Evolutionary conservation across 1,140 invertebrate species (phyloP), one percentile per base, ranked within the genome.

Genomic region (Eumeta japonica): DNA sequence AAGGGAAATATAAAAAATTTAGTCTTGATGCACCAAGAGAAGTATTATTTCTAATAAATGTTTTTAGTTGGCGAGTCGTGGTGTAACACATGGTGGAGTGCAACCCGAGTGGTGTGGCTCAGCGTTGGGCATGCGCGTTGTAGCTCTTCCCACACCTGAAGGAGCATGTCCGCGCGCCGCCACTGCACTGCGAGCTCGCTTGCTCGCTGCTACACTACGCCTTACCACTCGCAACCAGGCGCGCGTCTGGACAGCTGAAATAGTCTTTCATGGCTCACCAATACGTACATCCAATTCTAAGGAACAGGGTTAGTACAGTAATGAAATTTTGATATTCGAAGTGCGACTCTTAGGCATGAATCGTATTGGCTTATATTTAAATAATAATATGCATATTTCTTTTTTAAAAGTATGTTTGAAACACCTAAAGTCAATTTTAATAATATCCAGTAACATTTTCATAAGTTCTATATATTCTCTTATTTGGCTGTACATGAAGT

Each of bases 51-150:
- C n/a, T n/a, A n/a, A n/a, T n/a, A n/a, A n/a, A n/a, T n/a, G n/a
- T n/a, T n/a, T n/a, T n/a, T n/a, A 89, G 84, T 67, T 95, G 24
- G 84, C 85, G 3, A 84, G 82, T 41, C 79, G 85, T 44, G 87
- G 87, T 39, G 89, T 97, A 43, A 85, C 89, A 29, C 92, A 97
- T 74, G 89, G 92, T 71, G 92, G 93, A 2, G 78, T 95, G 34
- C 89, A 93, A 68, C 86, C 94, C 0, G 94, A 96, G 74, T 89
- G 89, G 13, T 88, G 90, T 65, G 92, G 91, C 1, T 89, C 89
- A 1, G 88, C 88, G 20, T 77, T 94, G 13, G 87, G 87, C 18
- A 73, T 96, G 37, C 87, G 89, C 58, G 74, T 94, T 17, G 83
- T 94, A 30, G 81, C 89, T 36, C 72, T 94, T 45, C 90, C 90